Conservation (phyloP, 2,888 invertebrate genomes). For the Cepaea hortensis region DNA sequence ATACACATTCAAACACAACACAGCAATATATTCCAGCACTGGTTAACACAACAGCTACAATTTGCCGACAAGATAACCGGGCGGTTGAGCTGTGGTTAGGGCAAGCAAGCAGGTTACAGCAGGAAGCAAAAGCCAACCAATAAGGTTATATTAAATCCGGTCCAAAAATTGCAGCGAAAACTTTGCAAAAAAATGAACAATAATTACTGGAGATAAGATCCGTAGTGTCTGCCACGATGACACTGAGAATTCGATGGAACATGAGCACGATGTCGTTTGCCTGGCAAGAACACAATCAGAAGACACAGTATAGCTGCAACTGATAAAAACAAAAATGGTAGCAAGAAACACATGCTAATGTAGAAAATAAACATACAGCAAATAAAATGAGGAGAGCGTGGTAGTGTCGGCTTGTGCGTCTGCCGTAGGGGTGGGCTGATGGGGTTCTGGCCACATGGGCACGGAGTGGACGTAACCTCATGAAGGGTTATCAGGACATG, state of each 20-base stretch:
- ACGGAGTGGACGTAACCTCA: no score
- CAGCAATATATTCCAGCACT: not conserved
- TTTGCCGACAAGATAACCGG: not conserved
- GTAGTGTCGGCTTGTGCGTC: no score
- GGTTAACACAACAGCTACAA: not conserved
- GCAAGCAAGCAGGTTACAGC: not conserved
- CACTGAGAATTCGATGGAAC: slow-evolving; percentile 87
- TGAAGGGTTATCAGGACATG: no score
- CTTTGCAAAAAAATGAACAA: not conserved
- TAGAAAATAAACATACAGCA: not conserved
- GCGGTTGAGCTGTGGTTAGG: not conserved
- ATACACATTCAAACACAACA: not conserved
- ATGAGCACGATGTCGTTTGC: slow-evolving; percentile 85
- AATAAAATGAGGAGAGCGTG: not conserved
- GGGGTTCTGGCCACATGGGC: no score
- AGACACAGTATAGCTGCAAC: slow-evolving; percentile 16
- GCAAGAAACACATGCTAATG: no score
- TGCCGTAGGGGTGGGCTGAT: no score
- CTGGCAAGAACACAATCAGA: slow-evolving; percentile 75
- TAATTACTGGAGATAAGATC: slow-evolving; percentile 52
- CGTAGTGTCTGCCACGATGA: slow-evolving; percentile 78
- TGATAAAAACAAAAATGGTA: not conserved
- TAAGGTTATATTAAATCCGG: not conserved
- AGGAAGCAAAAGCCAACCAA: not conserved
- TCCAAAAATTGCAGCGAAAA: not conserved